Evolutionary conservation across 2,888 invertebrate species (phyloP).

Genomic region (Lasioglossum zephyrum): DNA sequence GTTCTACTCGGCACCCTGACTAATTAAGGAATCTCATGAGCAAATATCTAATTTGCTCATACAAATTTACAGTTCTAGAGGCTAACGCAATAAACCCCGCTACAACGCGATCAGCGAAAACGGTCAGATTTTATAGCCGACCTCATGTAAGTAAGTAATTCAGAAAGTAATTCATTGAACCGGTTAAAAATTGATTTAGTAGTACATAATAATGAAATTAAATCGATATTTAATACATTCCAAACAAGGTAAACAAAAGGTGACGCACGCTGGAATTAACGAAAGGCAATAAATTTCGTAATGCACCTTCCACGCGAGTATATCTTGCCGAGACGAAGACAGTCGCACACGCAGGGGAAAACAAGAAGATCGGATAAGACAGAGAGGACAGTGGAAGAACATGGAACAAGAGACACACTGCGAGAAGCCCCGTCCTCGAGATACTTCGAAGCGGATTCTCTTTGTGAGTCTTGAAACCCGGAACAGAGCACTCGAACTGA

Average conservation of each 20-base stretch:
- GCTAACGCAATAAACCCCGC: neutral
- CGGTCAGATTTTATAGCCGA: neutral
- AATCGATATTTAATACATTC: neutral
- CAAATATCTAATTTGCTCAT: neutral
- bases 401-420: slow-evolving; percentile 26
- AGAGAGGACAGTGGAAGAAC: slow-evolving; percentile 33
- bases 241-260: slow-evolving; percentile 1
- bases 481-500: slow-evolving; percentile 40
- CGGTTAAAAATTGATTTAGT: neutral
- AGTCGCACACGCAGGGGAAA: slow-evolving; percentile 25
- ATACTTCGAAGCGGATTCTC: slow-evolving; percentile 40
- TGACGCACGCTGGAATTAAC: slow-evolving; percentile 3
- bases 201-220: neutral
- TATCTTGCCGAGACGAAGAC: slow-evolving; percentile 7
- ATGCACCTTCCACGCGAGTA: slow-evolving; percentile 20
- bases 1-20: neutral
- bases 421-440: slow-evolving; percentile 7
- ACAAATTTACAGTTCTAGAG: neutral
- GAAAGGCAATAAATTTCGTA: slow-evolving; percentile 24
- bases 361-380: slow-evolving; percentile 36
- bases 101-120: neutral
- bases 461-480: slow-evolving; percentile 42
- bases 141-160: neutral
- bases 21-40: neutral
- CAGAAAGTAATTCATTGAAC: neutral